A percentile compares a stretch with the other conserved stretches of the same genome.
These are phyloP conservation scores for Elaphurus davidianus DNA, from an alignment of 2,113 vertebrate species.

Conservation along the genomic window DNA sequence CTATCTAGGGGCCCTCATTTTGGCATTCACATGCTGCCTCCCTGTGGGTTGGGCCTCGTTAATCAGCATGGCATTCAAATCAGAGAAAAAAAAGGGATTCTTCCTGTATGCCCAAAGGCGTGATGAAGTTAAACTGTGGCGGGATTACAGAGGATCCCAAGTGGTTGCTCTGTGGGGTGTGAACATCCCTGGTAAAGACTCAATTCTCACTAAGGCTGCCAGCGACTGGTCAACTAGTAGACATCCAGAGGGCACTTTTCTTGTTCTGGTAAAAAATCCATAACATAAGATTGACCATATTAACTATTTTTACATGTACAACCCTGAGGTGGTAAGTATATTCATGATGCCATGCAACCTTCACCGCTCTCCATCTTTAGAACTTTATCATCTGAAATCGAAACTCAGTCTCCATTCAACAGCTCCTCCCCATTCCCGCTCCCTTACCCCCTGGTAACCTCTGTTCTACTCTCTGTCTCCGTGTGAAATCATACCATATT, in stretches of 20 bases:
- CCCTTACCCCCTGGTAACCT: background rate
- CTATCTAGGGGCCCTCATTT: background rate
- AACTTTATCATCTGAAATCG: background rate
- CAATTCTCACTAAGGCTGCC: background rate
- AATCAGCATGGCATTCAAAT: background rate
- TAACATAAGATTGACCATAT: background rate
- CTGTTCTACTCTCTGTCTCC: background rate
- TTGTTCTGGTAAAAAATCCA: background rate
- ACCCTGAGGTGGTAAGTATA: accelerated
- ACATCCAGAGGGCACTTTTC: background rate
- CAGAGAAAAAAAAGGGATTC: background rate
- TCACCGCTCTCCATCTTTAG: background rate
- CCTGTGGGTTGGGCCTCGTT: background rate
- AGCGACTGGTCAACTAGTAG: background rate
- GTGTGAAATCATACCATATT: background rate
- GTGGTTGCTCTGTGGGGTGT: background rate
- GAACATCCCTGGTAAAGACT: background rate
- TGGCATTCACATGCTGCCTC: accelerated
- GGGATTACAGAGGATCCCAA: accelerated
- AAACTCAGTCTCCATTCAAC: background rate
- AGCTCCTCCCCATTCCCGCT: background rate
- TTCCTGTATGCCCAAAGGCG: accelerated
- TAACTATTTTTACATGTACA: background rate
- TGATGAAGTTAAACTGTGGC: background rate
- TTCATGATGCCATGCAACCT: background rate